Percentiles rank a stretch among this genome's conserved stretches.
These are phyloP conservation scores for Borostomias antarcticus DNA, from an alignment of 2,797 vertebrate species.

Conservation along the genomic window DNA sequence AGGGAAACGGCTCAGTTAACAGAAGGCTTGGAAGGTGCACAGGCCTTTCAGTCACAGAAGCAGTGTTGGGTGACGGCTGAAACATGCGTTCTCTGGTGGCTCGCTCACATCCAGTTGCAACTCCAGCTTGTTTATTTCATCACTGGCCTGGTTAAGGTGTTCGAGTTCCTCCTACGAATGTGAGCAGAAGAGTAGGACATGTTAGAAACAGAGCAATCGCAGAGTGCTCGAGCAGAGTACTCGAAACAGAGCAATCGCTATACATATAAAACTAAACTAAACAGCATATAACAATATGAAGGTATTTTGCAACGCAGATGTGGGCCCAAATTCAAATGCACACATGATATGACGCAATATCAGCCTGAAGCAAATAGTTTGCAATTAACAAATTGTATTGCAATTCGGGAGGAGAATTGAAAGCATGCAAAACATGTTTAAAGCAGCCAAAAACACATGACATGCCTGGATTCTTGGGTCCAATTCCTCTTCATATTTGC, in stretches of 20 bases:
- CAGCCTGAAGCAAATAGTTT: too few relatives aligned
- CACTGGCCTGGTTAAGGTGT: constrained; percentile 90
- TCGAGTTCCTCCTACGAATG: constrained; percentile 87
- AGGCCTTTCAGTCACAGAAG: background rate
- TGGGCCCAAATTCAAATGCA: background rate
- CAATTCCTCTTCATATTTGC: constrained; percentile 79
- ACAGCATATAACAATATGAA: background rate
- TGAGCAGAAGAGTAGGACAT: background rate
- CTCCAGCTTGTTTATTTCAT: constrained; percentile 90
- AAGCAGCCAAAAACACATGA: background rate
- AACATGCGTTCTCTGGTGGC: background rate
- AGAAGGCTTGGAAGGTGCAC: background rate
- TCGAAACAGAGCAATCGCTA: background rate
- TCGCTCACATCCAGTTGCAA: constrained; percentile 87
- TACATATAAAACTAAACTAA: background rate
- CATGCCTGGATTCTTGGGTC: constrained; percentile 86
- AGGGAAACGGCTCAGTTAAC: too few relatives aligned
- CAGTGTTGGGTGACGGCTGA: background rate
- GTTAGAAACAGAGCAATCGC: background rate
- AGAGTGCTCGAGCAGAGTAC: too few relatives aligned
- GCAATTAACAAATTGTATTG: background rate
- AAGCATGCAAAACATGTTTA: background rate
- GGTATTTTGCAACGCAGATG: background rate
- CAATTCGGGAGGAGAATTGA: background rate
- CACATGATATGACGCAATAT: too few relatives aligned